phyloP scores from a whole-genome alignment of 2,888 invertebrate species.

The Acronicta psi region DNA sequence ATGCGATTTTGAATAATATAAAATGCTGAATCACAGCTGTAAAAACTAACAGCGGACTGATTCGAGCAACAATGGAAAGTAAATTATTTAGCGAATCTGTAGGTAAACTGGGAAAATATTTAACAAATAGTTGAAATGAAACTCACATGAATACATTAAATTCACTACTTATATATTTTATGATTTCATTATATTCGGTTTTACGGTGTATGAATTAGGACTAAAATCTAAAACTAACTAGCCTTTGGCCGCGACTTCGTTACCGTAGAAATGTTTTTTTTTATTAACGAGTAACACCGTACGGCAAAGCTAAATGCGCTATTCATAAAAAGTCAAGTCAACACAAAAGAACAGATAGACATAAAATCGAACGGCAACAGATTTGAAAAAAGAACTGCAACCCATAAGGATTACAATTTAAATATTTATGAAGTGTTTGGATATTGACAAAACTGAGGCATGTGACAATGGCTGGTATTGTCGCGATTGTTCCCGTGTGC shows the following conservation, averaged over 20 bases:
- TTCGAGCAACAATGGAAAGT: constrained; percentile 2
- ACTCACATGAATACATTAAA: neutral
- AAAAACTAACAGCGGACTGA: constrained; percentile 10
- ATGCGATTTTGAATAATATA: constrained; percentile 27
- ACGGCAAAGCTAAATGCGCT: no score
- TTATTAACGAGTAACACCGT: no score
- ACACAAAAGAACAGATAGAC: neutral
- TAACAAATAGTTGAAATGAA: neutral
- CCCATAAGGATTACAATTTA: constrained; percentile 69
- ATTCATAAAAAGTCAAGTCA: no score
- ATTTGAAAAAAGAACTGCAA: constrained; percentile 23
- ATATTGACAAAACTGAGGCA: constrained; percentile 84
- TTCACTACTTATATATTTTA: no score
- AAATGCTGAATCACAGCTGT: constrained; percentile 32
- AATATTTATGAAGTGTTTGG: constrained; percentile 84
- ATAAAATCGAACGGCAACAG: neutral
- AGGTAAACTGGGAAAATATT: neutral
- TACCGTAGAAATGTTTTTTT: no score
- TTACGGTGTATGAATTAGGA: no score
- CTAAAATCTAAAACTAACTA: no score
- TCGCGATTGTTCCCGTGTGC: constrained; percentile 59
- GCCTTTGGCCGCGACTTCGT: no score
- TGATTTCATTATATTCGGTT: no score
- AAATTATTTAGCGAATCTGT: neutral
- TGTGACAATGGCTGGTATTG: constrained; percentile 76